Evolutionary conservation across 2,888 invertebrate species (phyloP).

Genomic region (Agrochola macilenta): DNA sequence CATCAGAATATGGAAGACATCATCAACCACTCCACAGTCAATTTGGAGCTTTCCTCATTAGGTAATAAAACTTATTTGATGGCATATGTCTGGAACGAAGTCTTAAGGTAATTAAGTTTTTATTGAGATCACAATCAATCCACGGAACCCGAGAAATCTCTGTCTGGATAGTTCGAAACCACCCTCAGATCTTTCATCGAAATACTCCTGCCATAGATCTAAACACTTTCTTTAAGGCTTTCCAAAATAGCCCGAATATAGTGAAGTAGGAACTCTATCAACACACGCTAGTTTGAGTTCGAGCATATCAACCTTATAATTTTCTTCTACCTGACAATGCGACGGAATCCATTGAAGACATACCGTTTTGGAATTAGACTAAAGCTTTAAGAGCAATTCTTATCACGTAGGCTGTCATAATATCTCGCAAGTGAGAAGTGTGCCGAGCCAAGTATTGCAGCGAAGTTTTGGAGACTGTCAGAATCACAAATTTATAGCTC

Average conservation of each 20-base stretch:
- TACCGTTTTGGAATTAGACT: constrained; percentile 2
- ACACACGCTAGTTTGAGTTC: neutral
- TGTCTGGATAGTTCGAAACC: constrained; percentile 3
- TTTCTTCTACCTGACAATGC: neutral
- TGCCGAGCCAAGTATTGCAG: constrained; percentile 12
- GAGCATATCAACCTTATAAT: constrained; percentile 3
- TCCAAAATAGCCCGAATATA: constrained; percentile 4
- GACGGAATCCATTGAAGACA: constrained; percentile 11
- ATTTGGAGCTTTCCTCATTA: neutral
- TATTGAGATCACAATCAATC: neutral
- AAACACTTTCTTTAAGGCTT: neutral
- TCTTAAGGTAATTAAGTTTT: neutral
- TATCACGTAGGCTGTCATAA: constrained; percentile 6
- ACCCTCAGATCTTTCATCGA: neutral
- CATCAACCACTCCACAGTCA: neutral
- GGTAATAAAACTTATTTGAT: neutral
- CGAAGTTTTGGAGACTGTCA: neutral
- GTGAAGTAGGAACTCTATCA: neutral
- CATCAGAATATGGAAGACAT: neutral
- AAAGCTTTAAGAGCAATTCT: neutral
- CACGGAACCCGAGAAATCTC: constrained; percentile 1
- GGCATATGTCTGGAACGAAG: neutral
- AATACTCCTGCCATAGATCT: constrained; percentile 6
- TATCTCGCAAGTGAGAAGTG: constrained; percentile 14
- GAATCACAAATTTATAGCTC: neutral